phyloP scores from a whole-genome alignment of 2,888 invertebrate genomes.

The Choreutis nemorana region DNA sequence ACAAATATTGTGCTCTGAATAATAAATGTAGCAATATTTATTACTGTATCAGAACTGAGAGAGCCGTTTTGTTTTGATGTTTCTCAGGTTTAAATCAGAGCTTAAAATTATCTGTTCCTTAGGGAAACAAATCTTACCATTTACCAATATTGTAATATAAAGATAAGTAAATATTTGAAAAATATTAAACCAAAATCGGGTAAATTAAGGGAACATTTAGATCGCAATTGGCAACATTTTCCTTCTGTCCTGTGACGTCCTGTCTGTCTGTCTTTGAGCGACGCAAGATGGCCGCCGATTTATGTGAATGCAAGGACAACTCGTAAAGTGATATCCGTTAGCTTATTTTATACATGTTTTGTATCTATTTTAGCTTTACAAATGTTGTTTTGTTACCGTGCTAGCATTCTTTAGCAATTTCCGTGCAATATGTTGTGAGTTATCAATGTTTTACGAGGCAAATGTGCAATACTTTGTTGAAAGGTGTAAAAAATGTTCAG shows the following conservation, averaged over 20 bases:
- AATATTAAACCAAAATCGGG: too few relatives aligned
- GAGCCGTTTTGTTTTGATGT: too few relatives aligned
- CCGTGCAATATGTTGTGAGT: constrained; percentile 55
- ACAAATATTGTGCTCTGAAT: too few relatives aligned
- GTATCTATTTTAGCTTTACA: constrained; percentile 39
- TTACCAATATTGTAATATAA: too few relatives aligned
- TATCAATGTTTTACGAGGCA: constrained; percentile 44
- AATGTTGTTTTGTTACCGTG: constrained; percentile 39
- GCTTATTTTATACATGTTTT: constrained; percentile 42
- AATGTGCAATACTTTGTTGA: constrained; percentile 52
- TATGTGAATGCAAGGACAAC: constrained; percentile 62
- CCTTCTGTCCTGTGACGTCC: constrained; percentile 18
- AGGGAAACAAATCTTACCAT: too few relatives aligned
- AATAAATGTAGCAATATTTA: too few relatives aligned
- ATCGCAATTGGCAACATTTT: constrained; percentile 28
- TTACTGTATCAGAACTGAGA: too few relatives aligned
- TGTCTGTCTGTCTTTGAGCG: constrained; percentile 30
- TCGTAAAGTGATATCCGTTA: constrained; percentile 53
- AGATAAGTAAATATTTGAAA: too few relatives aligned
- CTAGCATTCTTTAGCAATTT: constrained; percentile 36
- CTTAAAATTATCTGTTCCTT: too few relatives aligned
- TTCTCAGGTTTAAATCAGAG: too few relatives aligned
- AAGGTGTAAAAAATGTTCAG: constrained; percentile 55
- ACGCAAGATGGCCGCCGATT: constrained; percentile 65
- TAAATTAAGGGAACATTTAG: not conserved